Evolutionary conservation across 2,888 invertebrate genomes (phyloP).

Genomic region (Campaea margaritaria): DNA sequence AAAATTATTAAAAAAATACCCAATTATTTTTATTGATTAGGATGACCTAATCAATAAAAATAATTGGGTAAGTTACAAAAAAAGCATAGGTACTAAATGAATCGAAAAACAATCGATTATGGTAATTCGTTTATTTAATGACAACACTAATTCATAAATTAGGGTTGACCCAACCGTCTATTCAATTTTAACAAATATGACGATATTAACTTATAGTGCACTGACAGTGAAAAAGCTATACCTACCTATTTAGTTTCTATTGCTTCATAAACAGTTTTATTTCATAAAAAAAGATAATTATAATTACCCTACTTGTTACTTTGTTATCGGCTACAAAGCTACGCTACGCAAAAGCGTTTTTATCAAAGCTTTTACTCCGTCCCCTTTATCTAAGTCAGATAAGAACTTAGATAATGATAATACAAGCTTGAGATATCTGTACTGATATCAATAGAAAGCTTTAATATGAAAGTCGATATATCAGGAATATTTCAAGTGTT

Average conservation of each 20-base stretch:
- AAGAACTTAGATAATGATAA: slow-evolving; percentile 74
- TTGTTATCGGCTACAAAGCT: slow-evolving; percentile 33
- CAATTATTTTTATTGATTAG: too few species aligned
- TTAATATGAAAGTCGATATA: slow-evolving; percentile 75
- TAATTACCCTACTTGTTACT: slow-evolving; percentile 14
- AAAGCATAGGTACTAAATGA: too few species aligned
- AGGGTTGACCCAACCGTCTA: too few species aligned
- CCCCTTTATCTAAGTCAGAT: slow-evolving; percentile 72
- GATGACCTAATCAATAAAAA: too few species aligned
- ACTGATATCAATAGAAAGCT: slow-evolving; percentile 58
- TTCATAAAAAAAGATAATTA: slow-evolving; percentile 11
- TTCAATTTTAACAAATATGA: too few species aligned
- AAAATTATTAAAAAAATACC: too few species aligned
- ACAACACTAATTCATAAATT: too few species aligned
- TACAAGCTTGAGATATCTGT: slow-evolving; percentile 78
- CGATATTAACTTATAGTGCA: too few species aligned
- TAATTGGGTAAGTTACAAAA: too few species aligned
- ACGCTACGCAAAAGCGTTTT: slow-evolving; percentile 51
- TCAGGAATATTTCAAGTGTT: slow-evolving; percentile 68
- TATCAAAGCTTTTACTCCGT: slow-evolving; percentile 79
- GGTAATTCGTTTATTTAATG: too few species aligned
- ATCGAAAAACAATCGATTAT: too few species aligned
- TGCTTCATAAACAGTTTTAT: not conserved
- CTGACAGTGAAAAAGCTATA: too few species aligned
- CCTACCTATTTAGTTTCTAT: not conserved